Base-by-base conservation (phyloP, 37 sponge, comb jelly and placozoan species). In the Hormiphora californensis region DNA sequence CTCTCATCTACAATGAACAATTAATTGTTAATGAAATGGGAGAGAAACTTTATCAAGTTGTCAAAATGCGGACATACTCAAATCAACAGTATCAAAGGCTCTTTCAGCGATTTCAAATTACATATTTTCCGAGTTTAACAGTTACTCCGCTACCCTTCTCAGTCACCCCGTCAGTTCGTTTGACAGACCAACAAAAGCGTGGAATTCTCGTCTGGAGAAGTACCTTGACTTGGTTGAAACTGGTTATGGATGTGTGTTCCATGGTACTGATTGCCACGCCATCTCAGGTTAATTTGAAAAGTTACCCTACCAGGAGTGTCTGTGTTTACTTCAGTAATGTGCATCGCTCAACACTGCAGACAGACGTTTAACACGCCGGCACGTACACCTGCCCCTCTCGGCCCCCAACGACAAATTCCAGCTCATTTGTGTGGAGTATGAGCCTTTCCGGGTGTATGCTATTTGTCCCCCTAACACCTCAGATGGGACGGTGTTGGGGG, bases 221-320 rank as follows among this genome's bases (percentile, higher is more conserved):
- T 73, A 41, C 25, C 44, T 73, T 8, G 81, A 73, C 43, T 21
- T 40, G 12, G 81, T 40, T 3, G 81, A 73, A 1, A 73, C 81
- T 2, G 35, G 46, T 33, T 73, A 73, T 36, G 81, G 81, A 1
- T 73, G 81, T 73, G 81, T 73, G 7, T 73, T 73, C 46, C 35
- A 32, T 11, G 81, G 38, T 9, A 43, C 40, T 0, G n/a, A 27
- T 11, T 43, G 40, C 1, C 44, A 73, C 81, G 23, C 23, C 0
- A 7, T 73, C 1, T 73, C 81, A 43, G 1, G 28, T 40, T 43
- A 27, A 21, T 73, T 43, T 43, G 8, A 33, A 7, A 73, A 73
- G 22, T 28, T 73, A 0, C 81, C 81, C 35, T 40, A 43, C 22
- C 21, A 28, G 5, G 81, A 73, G 23, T 73, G 81, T 33, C 32